Base-by-base conservation (phyloP, 2,888 invertebrate species). In the Mythimna impura region DNA sequence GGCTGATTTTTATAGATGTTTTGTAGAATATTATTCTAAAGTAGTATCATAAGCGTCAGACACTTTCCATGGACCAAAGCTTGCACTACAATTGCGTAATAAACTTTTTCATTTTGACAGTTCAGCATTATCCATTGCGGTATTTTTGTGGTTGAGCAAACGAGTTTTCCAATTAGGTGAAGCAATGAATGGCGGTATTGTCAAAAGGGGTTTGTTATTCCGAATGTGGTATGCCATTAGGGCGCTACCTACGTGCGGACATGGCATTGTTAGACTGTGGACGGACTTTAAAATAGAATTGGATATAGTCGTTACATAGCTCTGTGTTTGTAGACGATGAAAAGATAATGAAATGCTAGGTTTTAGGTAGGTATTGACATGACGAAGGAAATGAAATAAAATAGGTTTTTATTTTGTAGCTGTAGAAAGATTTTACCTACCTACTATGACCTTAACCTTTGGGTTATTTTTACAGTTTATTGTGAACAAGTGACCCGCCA, bases 211-310 rank as follows among this genome's bases (percentile, higher is more conserved):
- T 57, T 50, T 58, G 40, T 73, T 30, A 66, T 76, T 50, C 20
- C 1, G 55, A 57, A 20, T 22, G 25, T 22, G 47, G 47, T 47
- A 12, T 36, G 22, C 3, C 50, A 52, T 63, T 68, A 50, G 57
- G 7, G 8, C 57, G 66, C 14, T 55, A 43, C 54, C n/a, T 43
- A 34, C 55, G 22, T 64, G 55, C n/a, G 55, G 64, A 3, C 47
- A 20, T 36, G 17, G n/a, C n/a, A n/a, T 25, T 63, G 75, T 25
- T 25, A 54, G 43, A 43, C 12, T n/a, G 47, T 36, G 43, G 3
- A 6, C 20, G 36, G 43, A n/a, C 25, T 61, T 74, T 43, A 17
- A 63, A 72, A 75, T 63, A 25, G 54, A 55, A 55, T n/a, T n/a
- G 14, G 25, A 47, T 52, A 20, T 40, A 43, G 7, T 43, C 0